These are phyloP conservation scores for Enteromius fasciolatus DNA, from an alignment of 2,797 vertebrate genomes.

Conservation along the genomic window DNA sequence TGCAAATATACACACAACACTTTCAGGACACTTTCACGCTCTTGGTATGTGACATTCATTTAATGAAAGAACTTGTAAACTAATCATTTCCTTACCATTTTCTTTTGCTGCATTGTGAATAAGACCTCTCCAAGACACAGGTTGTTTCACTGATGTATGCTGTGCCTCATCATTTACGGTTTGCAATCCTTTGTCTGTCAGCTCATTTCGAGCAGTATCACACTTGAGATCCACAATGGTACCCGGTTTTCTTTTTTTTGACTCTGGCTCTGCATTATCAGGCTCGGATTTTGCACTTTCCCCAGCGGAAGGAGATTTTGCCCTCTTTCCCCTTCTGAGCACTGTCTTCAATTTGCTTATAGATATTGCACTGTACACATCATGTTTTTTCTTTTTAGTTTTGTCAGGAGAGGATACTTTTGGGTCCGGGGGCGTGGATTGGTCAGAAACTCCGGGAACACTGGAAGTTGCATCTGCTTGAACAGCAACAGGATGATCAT, in stretches of 20 bases:
- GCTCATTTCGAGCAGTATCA: neutral
- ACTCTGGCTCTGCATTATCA: slow-evolving; percentile 50
- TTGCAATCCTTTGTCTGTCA: neutral
- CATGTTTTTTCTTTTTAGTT: slow-evolving; percentile 53
- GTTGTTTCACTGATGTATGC: neutral
- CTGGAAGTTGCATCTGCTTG: slow-evolving; percentile 24
- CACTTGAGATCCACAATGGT: neutral
- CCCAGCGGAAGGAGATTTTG: slow-evolving; percentile 27
- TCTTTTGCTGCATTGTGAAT: slow-evolving; percentile 25
- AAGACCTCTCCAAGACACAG: slow-evolving; percentile 41
- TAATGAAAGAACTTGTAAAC: neutral
- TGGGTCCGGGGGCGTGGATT: slow-evolving; percentile 41
- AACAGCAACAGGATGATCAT: slow-evolving; percentile 32
- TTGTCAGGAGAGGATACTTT: slow-evolving; percentile 22
- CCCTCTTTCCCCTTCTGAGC: slow-evolving; percentile 68
- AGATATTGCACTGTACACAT: slow-evolving; percentile 62
- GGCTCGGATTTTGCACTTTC: slow-evolving; percentile 22
- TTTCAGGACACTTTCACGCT: neutral
- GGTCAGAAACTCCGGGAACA: slow-evolving; percentile 30
- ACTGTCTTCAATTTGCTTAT: slow-evolving; percentile 73
- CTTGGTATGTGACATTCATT: neutral
- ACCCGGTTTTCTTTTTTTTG: slow-evolving; percentile 65
- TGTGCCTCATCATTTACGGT: neutral
- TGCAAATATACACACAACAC: neutral
- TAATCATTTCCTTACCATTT: slow-evolving; percentile 45